Base-by-base conservation (phyloP, 2,888 invertebrate species). In the Synergus umbraculus region DNA sequence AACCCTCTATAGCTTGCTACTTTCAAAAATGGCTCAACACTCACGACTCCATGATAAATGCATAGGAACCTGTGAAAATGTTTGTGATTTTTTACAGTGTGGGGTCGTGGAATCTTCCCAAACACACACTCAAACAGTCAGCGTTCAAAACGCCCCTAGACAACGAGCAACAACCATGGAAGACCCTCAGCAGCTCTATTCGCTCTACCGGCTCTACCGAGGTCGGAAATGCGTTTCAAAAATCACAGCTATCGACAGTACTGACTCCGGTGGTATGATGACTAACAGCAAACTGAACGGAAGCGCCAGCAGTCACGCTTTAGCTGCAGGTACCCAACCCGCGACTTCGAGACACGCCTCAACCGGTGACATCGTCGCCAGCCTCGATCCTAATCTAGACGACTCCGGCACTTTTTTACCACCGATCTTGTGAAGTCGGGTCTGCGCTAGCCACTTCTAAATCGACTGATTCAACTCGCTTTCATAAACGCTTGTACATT, bases 371-470 rank as follows among this genome's bases (percentile, higher is more conserved):
- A 93, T 92, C 86, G 91, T 92, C 81, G 92, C 92, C 83, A 92
- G 93, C 83, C 90, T 93, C 84, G 93, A 93, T 85, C 92, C 92
- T 81, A 94, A 94, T 88, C 79, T 84, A 43, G 94, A 94, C 88
- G 94, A 95, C 90, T 94, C 94, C 69, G 94, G 94, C 83, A 94
- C 94, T 69, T 95, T 94, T 90, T 92, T 95, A 86, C 95, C 95
- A 67, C 94, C 94, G 81, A 94, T 95, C 88, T 93, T 95, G 89
- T 95, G 93, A 93, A 92, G 88, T 85, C 89, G 90, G 87, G 85
- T 90, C 81, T 89, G 89, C 86, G 90, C 90, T 86, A 92, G 91
- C 88, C 90, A 92, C 87, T 92, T 92, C 85, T 92, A 90, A 89
- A 83, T 76, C 81, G 81, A 69, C 65, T 54, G 58, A 46, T 58